Base-by-base conservation (phyloP, 2,888 invertebrate genomes). In the Hydroisotoma schaefferi region DNA sequence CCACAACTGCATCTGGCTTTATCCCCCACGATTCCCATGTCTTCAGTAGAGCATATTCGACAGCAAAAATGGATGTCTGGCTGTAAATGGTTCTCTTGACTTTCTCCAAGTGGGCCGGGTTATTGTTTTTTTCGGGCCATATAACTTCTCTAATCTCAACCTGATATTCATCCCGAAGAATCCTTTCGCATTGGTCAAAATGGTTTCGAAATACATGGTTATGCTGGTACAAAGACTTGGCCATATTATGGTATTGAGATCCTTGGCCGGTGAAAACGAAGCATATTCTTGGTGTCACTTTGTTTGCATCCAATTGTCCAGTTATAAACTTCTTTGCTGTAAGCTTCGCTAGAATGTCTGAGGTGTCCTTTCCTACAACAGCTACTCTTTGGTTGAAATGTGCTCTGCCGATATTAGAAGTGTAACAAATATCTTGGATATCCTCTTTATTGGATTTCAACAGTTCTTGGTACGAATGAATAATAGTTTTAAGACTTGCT, bases 1-100 rank as follows among this genome's bases (percentile, higher is more conserved):
- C 63, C 57, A 53, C 15, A 3, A 65, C 65, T 47, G 26, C 43
- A n/a, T 61, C 59, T 1, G 61, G 57, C 15, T 33, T 22, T 8
- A 65, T 22, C 2, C 65, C 65, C 46, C 56, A 59, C 10, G 44
- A 40, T 18, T 53, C 48, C 59, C 61, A 65, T 12, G 62, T 48
- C n/a, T 48, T 37, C 2, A 59, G 5, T n/a, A 63, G 53, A 20
- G 27, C 27, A 18, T 55, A 52, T 18, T 63, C 51, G 3, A 63
- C 48, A 25, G 44, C 43, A 27, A 59, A 63, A 12, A 63, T 59
- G 2, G 59, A 20, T 1, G 63, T 40, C 28, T 63, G 63, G 43
- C 54, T 43, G 26, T 48, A 63, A 12, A 57, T 26, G 2, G 59
- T 59, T 22, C 28, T 22, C 2, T 20, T 23, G n/a, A 29, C 2